phyloP scores from a whole-genome alignment of 2,113 vertebrate genomes.

The Centropus unirufus region DNA sequence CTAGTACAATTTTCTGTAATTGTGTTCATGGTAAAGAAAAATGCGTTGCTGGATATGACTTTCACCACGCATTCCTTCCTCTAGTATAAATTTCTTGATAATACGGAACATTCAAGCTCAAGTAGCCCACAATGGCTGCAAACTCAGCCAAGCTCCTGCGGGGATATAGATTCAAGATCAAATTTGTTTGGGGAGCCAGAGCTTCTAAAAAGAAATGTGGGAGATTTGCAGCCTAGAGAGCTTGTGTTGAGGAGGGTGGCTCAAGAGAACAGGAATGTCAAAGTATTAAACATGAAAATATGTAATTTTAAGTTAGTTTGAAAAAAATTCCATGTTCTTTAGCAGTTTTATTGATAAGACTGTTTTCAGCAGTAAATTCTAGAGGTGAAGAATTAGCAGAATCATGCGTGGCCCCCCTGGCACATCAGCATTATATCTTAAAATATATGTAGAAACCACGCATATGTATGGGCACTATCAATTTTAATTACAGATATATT shows the following conservation, averaged over 20 bases:
- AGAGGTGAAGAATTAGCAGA: background rate
- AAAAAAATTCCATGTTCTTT: background rate
- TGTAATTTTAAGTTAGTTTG: background rate
- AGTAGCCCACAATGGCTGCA: background rate
- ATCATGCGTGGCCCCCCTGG: background rate
- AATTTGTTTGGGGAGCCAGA: background rate
- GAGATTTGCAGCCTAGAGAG: background rate
- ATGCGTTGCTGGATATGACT: background rate
- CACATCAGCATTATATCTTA: background rate
- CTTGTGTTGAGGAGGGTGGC: background rate
- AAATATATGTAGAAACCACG: background rate
- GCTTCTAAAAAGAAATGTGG: background rate
- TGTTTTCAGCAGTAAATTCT: background rate
- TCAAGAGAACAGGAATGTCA: background rate
- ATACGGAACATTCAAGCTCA: no score
- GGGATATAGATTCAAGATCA: background rate
- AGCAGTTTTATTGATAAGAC: background rate
- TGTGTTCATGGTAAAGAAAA: background rate
- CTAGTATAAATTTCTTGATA: background rate
- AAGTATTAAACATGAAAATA: background rate
- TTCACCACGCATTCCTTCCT: background rate
- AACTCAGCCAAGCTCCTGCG: background rate
- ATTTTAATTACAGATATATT: background rate
- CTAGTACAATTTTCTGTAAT: background rate
- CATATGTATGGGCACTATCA: background rate